Evolutionary conservation across 2,888 invertebrate species (phyloP), one percentile per base, ranked within the genome.

Genomic region (Lithosia quadra): DNA sequence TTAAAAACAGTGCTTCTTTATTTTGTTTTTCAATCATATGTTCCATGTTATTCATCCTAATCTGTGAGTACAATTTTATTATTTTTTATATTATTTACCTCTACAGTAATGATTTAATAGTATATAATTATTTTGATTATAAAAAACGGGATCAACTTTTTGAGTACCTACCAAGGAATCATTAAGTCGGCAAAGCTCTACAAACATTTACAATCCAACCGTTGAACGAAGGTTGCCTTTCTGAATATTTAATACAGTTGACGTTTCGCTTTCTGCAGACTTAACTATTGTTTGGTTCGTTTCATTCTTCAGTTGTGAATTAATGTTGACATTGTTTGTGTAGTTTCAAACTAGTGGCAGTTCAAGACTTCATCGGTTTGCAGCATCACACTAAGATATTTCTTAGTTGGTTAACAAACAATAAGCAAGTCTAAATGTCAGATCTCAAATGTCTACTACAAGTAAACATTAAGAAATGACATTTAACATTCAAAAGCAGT

Each of bases 221-320:
- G 72, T 71, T 53, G 76, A 67, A 68, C 68, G 63, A 77, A 71
- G 69, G 69, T 75, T 78, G 74, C 75, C 63, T 75, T 74, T 83
- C 82, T 88, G 86, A 86, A 89, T 87, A 83, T 88, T 89, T 88
- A 86, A 88, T 86, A 76, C 74, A 53, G 84, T 81, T 82, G 84
- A 87, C 84, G 83, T 79, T 83, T 83, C 82, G 77, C 81, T 80
- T 79, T 83, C 79, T 65, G 74, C 57, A 56, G 60, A 73, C 24
- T 43, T 33, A 68, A 22, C 73, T 68, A 70, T 79, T 71, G 73
- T 71, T 68, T 36, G 67, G 67, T 73, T 76, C 71, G 77, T 75
- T 79, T 73, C 65, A 65, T 69, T 69, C 60, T 65, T 65, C 53
- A 65, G 34, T 49, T 69, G 56, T 65, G 34, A 65, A 24, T 65